Conservation (phyloP, 2,113 vertebrate species). For the Dendropsophus ebraccatus region DNA sequence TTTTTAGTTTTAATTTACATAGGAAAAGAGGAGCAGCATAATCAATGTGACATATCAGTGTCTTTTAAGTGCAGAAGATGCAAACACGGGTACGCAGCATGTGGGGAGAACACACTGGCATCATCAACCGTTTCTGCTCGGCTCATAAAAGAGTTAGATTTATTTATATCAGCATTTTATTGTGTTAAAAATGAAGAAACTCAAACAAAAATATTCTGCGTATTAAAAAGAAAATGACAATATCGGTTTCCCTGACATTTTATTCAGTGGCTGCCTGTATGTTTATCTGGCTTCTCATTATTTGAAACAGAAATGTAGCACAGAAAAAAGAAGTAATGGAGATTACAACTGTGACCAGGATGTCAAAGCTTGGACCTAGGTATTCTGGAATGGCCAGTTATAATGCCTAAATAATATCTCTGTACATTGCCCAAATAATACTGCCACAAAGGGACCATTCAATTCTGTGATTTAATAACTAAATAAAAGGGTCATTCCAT, state of each 20-base stretch:
- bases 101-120: background rate
- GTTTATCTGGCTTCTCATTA: background rate
- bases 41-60: background rate
- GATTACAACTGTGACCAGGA: background rate
- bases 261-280: background rate
- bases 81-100: background rate
- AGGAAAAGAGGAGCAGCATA: background rate
- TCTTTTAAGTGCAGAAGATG: conserved; percentile 15
- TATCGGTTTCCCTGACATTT: background rate
- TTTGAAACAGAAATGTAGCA: background rate
- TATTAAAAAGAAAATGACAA: background rate
- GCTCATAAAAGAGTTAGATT: background rate
- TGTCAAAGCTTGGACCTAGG: background rate
- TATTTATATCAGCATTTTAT: background rate
- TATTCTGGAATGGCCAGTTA: background rate
- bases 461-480: background rate
- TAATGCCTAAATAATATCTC: background rate
- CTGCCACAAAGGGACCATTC: too few relatives aligned
- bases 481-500: background rate
- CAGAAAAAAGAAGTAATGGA: background rate
- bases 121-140: background rate
- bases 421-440: too few relatives aligned
- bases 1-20: conserved; percentile 4
- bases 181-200: background rate
- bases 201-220: background rate